Conservation (phyloP, 2,113 vertebrate species). For the Erinaceus europaeus region DNA sequence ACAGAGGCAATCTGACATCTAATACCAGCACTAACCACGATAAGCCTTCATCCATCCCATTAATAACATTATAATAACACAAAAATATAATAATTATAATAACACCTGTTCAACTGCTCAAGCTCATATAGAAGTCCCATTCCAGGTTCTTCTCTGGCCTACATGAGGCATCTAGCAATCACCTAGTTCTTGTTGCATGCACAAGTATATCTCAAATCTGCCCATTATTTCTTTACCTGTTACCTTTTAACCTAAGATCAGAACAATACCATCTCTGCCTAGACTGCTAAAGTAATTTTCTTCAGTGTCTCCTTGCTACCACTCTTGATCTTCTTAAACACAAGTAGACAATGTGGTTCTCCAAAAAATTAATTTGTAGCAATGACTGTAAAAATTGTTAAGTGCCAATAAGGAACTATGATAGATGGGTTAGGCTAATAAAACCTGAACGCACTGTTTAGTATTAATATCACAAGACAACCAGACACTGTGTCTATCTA, state of each 20-base stretch:
- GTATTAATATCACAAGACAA: conserved; percentile 4
- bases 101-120: not conserved
- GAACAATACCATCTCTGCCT: not conserved
- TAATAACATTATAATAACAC: not conserved
- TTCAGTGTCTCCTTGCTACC: not conserved
- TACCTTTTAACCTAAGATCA: not conserved
- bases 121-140: not conserved
- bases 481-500: not conserved
- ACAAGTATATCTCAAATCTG: not conserved
- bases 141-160: not conserved
- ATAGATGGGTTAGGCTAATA: not conserved
- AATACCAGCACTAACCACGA: not conserved
- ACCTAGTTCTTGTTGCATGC: not conserved
- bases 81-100: too few species aligned
- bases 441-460: not conserved
- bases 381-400: not conserved
- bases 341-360: not conserved
- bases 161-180: not conserved
- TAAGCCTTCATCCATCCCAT: not conserved
- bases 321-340: conserved; percentile 15
- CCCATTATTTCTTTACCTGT: not conserved
- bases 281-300: not conserved
- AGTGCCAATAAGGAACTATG: not conserved
- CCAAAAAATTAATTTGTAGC: not conserved
- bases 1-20: not conserved